Evolutionary conservation across 2,888 invertebrate genomes (phyloP), one percentile per base, ranked within the genome.

Genomic region (Athetis lepigone): DNA sequence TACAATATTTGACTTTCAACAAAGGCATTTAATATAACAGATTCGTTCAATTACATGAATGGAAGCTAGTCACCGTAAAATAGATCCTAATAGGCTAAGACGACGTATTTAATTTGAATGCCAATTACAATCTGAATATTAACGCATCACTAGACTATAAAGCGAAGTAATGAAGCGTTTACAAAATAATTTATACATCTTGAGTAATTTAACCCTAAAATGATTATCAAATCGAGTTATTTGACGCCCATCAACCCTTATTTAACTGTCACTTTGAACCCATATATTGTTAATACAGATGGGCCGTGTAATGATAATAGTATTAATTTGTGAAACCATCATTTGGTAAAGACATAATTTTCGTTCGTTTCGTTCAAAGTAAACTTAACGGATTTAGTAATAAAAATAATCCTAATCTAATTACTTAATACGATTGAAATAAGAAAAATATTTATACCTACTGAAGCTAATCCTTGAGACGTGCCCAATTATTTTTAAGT

Each of bases 181-280:
- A 40, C 16, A 18, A 16, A 49, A 49, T 49, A 40, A 64, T 37
- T 64, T 57, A 39, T 27, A 37, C 11, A 8, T 57, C 57, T 64
- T 47, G 43, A 52, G 7, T n/a, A 58, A 58, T 40, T 39, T 11
- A 40, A 39, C 39, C 16, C 16, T 0, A 36, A 37, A 55, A 40
- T 62, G 8, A 60, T 55, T 33, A 40, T 5, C 13, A 16, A 49
- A 49, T 50, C 9, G 33, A 56, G 27, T 54, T 43, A 70, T 54
- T 54, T 40, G 47, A 42, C 39, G 36, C 33, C 47, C 16, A 54
- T 11, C 16, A 54, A 50, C 33, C 57, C 36, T 37, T 29, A 47
- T 42, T 50, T 57, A 49, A 64, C 47, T 52, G 25, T 21, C 18
- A 19, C 46, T 68, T 62, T 40, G 45, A 62, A 50, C 21, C 42